Conservation (phyloP, 2,113 vertebrate species). For the Poeciliopsis prolifica region DNA sequence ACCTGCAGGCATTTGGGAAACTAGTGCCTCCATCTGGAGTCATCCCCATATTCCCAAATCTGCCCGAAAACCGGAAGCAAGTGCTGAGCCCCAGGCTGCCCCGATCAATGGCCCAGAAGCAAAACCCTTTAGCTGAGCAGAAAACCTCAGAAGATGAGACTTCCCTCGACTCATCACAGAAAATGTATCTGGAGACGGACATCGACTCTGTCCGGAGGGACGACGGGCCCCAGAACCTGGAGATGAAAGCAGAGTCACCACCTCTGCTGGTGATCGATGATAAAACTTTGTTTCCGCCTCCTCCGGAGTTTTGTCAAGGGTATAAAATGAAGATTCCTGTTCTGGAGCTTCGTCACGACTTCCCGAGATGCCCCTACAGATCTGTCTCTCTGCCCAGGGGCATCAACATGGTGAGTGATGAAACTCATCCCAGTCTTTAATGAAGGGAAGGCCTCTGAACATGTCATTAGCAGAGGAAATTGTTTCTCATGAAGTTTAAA, state of each 20-base stretch:
- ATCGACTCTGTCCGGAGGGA: conserved; percentile 72
- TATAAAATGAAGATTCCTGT: conserved; percentile 48
- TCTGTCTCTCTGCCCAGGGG: conserved; percentile 69
- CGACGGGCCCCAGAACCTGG: conserved; percentile 25
- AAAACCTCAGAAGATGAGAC: conserved; percentile 41
- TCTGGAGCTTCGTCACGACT: conserved; percentile 41
- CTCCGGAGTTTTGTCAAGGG: conserved; percentile 61
- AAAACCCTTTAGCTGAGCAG: conserved; percentile 11
- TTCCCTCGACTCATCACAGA: conserved; percentile 45
- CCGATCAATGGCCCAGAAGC: conserved; percentile 41
- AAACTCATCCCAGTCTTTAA: conserved; percentile 46
- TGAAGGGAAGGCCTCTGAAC: conserved; percentile 50
- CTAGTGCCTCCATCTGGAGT: conserved; percentile 33
- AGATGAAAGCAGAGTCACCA: conserved; percentile 21
- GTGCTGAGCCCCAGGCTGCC: conserved; percentile 22
- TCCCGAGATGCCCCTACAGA: conserved; percentile 65
- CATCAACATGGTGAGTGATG: conserved; percentile 78
- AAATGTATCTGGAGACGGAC: conserved; percentile 74
- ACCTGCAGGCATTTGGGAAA: conserved; percentile 76
- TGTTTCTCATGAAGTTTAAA: conserved; percentile 41
- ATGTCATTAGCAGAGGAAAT: conserved; percentile 49
- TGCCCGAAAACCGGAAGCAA: conserved; percentile 28
- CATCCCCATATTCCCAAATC: conserved; percentile 14
- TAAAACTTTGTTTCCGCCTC: conserved; percentile 48
- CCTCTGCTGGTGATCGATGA: conserved; percentile 35